These are phyloP conservation scores for Scaptomyza reducta DNA, from an alignment of 2,888 invertebrate genomes.

Conservation along the genomic window DNA sequence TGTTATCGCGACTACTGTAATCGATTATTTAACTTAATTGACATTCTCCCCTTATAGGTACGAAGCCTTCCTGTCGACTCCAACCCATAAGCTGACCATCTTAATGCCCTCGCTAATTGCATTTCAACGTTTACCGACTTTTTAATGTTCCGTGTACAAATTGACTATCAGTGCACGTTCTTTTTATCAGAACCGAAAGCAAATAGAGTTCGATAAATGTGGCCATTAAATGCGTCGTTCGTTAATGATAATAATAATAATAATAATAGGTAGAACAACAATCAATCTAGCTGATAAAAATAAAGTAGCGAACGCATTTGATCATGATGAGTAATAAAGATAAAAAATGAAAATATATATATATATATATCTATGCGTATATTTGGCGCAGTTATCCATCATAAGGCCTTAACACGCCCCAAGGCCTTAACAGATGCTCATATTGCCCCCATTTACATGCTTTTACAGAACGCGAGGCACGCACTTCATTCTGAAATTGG, in stretches of 20 bases:
- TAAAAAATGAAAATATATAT: slow-evolving; percentile 6
- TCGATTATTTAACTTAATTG: background rate
- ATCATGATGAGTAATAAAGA: slow-evolving; percentile 61
- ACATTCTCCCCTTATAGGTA: background rate
- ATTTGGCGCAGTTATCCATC: slow-evolving; percentile 7
- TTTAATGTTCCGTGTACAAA: slow-evolving; percentile 50
- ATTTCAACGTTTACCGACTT: slow-evolving; percentile 51
- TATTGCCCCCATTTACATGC: slow-evolving; percentile 47
- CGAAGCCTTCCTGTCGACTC: background rate
- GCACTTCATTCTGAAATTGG: slow-evolving; percentile 59
- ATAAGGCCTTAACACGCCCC: slow-evolving; percentile 5
- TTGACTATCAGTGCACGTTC: slow-evolving; percentile 58
- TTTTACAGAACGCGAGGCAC: slow-evolving; percentile 36
- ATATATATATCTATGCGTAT: background rate
- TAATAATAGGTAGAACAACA: slow-evolving; percentile 12
- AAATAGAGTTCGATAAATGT: slow-evolving; percentile 62
- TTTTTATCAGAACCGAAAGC: slow-evolving; percentile 48
- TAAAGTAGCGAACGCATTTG: slow-evolving; percentile 28
- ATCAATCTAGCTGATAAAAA: slow-evolving; percentile 63
- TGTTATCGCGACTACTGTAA: too few species aligned
- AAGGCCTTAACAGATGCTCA: slow-evolving; percentile 36
- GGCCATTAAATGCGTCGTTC: slow-evolving; percentile 67
- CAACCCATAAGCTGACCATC: slow-evolving; percentile 12
- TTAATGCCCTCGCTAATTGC: slow-evolving; percentile 52
- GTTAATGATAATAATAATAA: too few species aligned